Evolutionary conservation across 2,113 vertebrate genomes (phyloP).

Genomic region (Fukomys damarensis): DNA sequence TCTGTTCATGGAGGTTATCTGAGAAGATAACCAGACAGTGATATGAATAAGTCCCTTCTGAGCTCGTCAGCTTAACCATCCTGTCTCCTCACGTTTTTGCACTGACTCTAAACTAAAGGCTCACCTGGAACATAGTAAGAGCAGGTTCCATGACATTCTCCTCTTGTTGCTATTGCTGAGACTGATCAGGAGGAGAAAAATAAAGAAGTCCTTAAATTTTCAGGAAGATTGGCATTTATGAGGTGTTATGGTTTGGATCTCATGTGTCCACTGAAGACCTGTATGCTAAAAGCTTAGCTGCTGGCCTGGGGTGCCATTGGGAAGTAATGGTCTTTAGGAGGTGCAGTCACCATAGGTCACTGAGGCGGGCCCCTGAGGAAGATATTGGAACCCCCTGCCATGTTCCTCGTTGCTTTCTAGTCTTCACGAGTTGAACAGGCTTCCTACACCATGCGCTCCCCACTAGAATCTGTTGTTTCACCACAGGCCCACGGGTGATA

Average conservation of each 20-base stretch:
- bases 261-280: neutral
- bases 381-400: neutral
- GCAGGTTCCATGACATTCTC: neutral
- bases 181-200: neutral
- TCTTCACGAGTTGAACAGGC: neutral
- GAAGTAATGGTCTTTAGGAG: neutral
- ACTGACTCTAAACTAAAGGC: neutral
- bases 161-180: neutral
- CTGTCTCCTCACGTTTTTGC: too few species aligned
- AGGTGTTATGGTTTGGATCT: neutral
- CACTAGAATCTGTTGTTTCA: neutral
- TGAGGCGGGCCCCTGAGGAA: neutral
- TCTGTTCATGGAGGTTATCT: neutral
- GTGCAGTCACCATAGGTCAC: neutral
- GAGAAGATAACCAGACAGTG: neutral
- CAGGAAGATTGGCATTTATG: neutral
- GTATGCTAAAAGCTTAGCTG: neutral
- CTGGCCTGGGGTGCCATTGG: neutral
- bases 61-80: neutral
- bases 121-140: rapidly evolving
- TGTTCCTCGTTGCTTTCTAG: neutral
- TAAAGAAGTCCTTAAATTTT: neutral
- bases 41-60: neutral
- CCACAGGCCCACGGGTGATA: neutral
- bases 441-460: too few species aligned